phyloP scores from a whole-genome alignment of 1,140 invertebrate genomes.

The Seison nebaliae region DNA sequence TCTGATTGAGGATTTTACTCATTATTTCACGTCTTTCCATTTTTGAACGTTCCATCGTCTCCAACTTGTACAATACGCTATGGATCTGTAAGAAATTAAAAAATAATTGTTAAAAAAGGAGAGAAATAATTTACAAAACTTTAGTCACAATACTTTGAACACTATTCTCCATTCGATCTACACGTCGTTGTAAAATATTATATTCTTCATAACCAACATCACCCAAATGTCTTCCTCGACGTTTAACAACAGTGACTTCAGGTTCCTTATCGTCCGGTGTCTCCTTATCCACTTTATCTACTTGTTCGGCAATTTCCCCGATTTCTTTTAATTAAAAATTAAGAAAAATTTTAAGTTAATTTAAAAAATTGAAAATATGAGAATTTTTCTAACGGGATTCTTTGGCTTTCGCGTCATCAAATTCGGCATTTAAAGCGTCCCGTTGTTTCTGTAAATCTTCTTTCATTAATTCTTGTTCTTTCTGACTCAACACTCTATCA shows the following conservation, averaged over 20 bases:
- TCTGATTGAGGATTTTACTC: not conserved
- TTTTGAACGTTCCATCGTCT: conserved; percentile 34
- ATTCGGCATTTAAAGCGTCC: conserved; percentile 2
- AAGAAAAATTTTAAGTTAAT: not conserved
- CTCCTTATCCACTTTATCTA: not conserved
- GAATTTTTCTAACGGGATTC: not conserved
- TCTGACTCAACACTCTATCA: conserved; percentile 31
- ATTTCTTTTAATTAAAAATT: not conserved
- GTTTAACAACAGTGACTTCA: not conserved
- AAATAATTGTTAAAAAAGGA: not conserved
- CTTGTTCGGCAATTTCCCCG: not conserved
- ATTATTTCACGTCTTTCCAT: not conserved
- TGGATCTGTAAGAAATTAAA: conserved; percentile 27
- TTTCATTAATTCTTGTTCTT: conserved; percentile 22
- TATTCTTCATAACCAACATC: conserved; percentile 16
- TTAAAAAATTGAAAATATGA: not conserved
- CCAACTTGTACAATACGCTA: conserved; percentile 33
- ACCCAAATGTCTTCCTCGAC: not conserved
- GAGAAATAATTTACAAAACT: not conserved
- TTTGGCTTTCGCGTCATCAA: conserved; percentile 4
- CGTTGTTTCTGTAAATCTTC: conserved; percentile 8
- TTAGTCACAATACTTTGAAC: conserved; percentile 29
- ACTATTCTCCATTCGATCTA: conserved; percentile 29
- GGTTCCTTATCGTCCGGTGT: not conserved
- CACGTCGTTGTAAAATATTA: conserved; percentile 22